Conservation (phyloP, 2,113 vertebrate genomes). For the Crotalus viridis region DNA sequence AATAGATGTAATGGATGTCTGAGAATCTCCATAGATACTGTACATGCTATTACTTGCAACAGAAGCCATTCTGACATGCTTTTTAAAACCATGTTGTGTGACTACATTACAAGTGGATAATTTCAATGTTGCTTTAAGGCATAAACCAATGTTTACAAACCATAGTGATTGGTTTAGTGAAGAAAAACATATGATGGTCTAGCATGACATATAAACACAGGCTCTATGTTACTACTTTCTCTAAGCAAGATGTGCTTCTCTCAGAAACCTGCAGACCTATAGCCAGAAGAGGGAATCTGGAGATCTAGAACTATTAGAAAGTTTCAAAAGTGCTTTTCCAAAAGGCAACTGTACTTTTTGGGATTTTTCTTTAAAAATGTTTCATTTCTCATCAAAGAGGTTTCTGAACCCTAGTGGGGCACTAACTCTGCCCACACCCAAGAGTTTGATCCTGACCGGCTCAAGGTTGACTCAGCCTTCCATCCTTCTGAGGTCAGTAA, state of each 20-base stretch:
- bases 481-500: not conserved
- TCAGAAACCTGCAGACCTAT: not conserved
- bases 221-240: not conserved
- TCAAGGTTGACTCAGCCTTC: not conserved
- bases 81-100: not conserved
- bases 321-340: not conserved
- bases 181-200: not conserved
- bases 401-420: not conserved
- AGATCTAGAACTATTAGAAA: not conserved
- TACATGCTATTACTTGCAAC: not conserved
- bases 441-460: not conserved
- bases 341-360: not conserved
- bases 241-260: not conserved
- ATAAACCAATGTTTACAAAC: not conserved
- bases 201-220: not conserved
- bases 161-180: not conserved
- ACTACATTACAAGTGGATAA: not conserved
- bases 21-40: no score
- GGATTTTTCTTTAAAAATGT: not conserved
- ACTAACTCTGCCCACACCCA: not conserved
- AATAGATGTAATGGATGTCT: no score
- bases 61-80: not conserved
- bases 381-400: not conserved
- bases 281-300: not conserved
- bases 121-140: not conserved